Base-by-base conservation (phyloP, 1,140 invertebrate species). In the Drosophila tani region DNA sequence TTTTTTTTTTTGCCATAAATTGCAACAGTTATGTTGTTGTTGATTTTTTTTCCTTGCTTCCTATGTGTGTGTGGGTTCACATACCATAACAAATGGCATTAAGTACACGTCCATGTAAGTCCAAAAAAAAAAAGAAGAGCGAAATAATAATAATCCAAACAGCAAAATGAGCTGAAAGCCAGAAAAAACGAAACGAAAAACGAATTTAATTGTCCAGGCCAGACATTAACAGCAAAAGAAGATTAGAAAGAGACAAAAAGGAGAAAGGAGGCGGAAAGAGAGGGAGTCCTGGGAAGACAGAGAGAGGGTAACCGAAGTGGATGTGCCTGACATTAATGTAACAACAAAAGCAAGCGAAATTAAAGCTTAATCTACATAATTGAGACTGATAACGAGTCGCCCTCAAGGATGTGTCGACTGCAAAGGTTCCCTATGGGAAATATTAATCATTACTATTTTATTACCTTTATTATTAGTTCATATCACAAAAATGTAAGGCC, bases 1-100 rank as follows among this genome's bases (percentile, higher is more conserved):
- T 19, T 41, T 43, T 43, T 75, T 55, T 56, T 75, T 75, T 75
- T 66, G 43, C 60, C 69, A 73, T 85, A 85, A 85, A 85, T 85
- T 85, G 71, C 75, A 83, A 79, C 65, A 74, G 62, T 82, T 81
- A 69, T 59, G 32, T 62, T 76, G 9, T 45, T 45, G 49, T 40
- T 40, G 32, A 8, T 35, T 17, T 55, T 38, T 15, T 9, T 17
- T 7, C 12, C 12, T 14, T 9, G 32, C 15, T 35, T 35, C 35
- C 35, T 24, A 15, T 41, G 40, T 55, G 38, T 57, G 9, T 64
- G 32, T 58, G 24, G 46, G 64, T 38, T 29, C 19, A 60, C 12
- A 68, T 68, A 35, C 35, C 70, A 75, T 53, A 69, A 57, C 64
- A 81, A 69, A 58, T 67, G 55, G 64, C 38, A 68, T 77, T 65